phyloP scores from a whole-genome alignment of 2,888 invertebrate species.

The Liopterus haemorrhoidalis region DNA sequence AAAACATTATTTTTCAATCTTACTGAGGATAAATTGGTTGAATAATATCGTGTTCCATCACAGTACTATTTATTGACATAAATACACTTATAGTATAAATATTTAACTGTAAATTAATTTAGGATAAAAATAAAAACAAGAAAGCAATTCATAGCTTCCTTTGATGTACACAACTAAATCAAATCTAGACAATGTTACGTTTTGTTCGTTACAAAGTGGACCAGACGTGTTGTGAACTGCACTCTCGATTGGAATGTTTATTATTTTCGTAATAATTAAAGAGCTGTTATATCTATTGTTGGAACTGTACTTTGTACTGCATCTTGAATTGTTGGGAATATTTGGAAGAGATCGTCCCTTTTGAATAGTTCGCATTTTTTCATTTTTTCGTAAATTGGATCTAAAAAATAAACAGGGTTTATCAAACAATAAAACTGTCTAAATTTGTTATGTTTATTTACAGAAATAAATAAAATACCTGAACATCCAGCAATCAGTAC shows the following conservation, averaged over 20 bases:
- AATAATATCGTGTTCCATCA: too few relatives aligned
- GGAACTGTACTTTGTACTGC: constrained; percentile 47
- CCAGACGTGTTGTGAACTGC: too few relatives aligned
- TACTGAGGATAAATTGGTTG: constrained; percentile 9
- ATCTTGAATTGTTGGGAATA: constrained; percentile 60
- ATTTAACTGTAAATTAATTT: too few relatives aligned
- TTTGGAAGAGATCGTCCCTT: constrained; percentile 47
- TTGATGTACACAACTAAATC: too few relatives aligned
- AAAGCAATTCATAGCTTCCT: too few relatives aligned
- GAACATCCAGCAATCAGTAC: constrained; percentile 53
- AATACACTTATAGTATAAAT: too few relatives aligned
- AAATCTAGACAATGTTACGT: too few relatives aligned
- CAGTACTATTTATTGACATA: too few relatives aligned
- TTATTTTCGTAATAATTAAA: too few relatives aligned
- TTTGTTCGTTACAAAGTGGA: too few relatives aligned
- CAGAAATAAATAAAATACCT: constrained; percentile 38
- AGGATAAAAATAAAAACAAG: too few relatives aligned
- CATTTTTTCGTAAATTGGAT: constrained; percentile 59
- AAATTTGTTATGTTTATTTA: constrained; percentile 26
- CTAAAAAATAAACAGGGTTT: constrained; percentile 43
- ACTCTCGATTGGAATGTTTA: too few relatives aligned
- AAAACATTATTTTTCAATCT: not conserved
- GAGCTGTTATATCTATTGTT: constrained; percentile 11
- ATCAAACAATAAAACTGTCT: constrained; percentile 7
- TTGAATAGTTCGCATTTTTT: constrained; percentile 53